phyloP scores from a whole-genome alignment of 2,113 vertebrate species.

The Callithrix jacchus region DNA sequence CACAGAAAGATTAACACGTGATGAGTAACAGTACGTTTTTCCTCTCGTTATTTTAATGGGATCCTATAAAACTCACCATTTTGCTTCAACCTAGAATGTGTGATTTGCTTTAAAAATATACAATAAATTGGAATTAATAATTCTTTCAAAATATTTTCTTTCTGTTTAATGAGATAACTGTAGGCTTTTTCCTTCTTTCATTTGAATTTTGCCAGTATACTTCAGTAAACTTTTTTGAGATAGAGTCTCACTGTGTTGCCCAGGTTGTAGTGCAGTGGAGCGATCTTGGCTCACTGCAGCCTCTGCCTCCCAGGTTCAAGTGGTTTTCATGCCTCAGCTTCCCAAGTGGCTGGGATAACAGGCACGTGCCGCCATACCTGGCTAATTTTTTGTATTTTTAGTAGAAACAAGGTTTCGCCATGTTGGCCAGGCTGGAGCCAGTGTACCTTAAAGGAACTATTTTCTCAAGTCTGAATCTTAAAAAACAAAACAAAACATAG shows the following conservation, averaged over 20 bases:
- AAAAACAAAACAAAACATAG: not conserved
- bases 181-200: not conserved
- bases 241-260: too few species aligned
- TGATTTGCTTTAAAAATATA: slow-evolving; percentile 2
- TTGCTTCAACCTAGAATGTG: not conserved
- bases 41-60: not conserved
- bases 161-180: not conserved
- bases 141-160: slow-evolving; percentile 22
- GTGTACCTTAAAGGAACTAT: not conserved
- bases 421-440: too few species aligned
- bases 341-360: too few species aligned
- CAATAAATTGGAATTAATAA: slow-evolving; percentile 29
- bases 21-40: not conserved
- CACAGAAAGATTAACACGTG: not conserved
- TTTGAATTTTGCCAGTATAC: not conserved
- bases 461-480: not conserved
- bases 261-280: too few species aligned
- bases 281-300: too few species aligned
- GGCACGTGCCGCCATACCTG: too few species aligned
- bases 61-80: not conserved
- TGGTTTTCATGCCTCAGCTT: too few species aligned
- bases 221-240: not conserved
- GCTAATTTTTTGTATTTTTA: too few species aligned
- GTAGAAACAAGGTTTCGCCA: too few species aligned
- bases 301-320: too few species aligned